Base-by-base conservation (phyloP, 2,888 invertebrate genomes). In the Agapetus fuscipes region DNA sequence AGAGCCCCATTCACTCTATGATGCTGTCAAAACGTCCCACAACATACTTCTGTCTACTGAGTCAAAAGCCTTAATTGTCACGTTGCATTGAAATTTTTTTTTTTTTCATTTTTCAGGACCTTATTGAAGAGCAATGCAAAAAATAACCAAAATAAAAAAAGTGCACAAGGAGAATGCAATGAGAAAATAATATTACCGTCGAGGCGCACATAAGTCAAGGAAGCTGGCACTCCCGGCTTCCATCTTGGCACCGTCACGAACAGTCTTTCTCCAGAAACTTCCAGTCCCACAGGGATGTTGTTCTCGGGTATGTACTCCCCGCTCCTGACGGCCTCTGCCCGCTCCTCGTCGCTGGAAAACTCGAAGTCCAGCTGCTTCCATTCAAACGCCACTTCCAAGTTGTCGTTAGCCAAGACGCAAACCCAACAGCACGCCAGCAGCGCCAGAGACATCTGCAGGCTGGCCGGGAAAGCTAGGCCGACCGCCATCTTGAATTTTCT, bases 221-320 rank as follows among this genome's bases (percentile, higher is more conserved):
- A 81, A 15, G 83, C 76, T 1, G 84, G 80, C 14, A 86, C 81
- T 7, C 87, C 87, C 13, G 61, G 55, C 52, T 72, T 77, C 85
- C 85, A 85, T 49, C 84, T 71, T 2, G 84, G 84, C 35, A 85
- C 71, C 0, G 83, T 81, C 11, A 85, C 59, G 53, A 85, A 85
- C 48, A 85, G 57, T 46, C 78, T 69, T 47, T 80, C 74, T 29
- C 67, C 71, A 49, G 75, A 76, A 9, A 83, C 76, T 58, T 85
- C 85, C 49, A 85, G 49, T 0, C 85, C 84, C 55, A 84, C 72
- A 0, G 85, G 85, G 15, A 85, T 66, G 47, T 81, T 82, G 56
- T 81, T 79, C 54, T 77, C 75, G 7, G 77, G 81, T 25, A 82
- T 72, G 52, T 78, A 85, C 44, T 64, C 63, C 46, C 71, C 70